Base-by-base conservation (phyloP, 1,140 invertebrate species). In the Neodiprion virginianus region DNA sequence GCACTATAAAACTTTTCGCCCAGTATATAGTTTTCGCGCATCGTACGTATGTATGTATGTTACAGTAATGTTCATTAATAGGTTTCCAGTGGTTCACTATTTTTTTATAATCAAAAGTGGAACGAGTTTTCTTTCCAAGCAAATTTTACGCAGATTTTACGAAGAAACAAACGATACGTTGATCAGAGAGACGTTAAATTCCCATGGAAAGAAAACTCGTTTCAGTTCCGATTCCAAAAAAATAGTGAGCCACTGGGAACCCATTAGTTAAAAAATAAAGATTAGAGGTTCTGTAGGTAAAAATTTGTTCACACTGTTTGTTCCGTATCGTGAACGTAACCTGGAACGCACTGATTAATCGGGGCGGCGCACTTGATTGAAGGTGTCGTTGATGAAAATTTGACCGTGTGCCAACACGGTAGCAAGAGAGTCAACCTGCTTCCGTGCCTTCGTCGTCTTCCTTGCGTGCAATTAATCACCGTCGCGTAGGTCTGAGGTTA, bases 1-100 rank as follows among this genome's bases (percentile, higher is more conserved):
- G 69, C 66, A 47, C 69, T 28, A 61, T 48, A 61, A 49, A 14
- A 23, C 48, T 67, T 53, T 73, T 17, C 71, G 75, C 75, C 72
- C 75, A 72, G 72, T 71, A 67, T 72, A 69, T 67, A 50, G 71
- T 66, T 72, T 73, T 76, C 72, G 67, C 73, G 28, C 48, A 21
- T n/a, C 69, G 73, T 74, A 69, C 70, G 73, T 74, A 74, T 14
- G 68, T 50, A 67, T 68, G 47, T 53, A 14, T n/a, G 9, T 74
- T 69, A 17, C 40, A n/a, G 10, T 70, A 70, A 48, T 40, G n/a
- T 74, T 48, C 17, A 14, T 67, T n/a, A 28, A 11, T 61, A 5
- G 28, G 28, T 40, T 40, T 40, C 28, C 28, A 40, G 28, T 40
- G 28, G 28, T 40, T 40, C 28, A 40, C 28, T 40, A 40, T 40